Base-by-base conservation (phyloP, 2,888 invertebrate genomes). In the Mythimna lalbum region DNA sequence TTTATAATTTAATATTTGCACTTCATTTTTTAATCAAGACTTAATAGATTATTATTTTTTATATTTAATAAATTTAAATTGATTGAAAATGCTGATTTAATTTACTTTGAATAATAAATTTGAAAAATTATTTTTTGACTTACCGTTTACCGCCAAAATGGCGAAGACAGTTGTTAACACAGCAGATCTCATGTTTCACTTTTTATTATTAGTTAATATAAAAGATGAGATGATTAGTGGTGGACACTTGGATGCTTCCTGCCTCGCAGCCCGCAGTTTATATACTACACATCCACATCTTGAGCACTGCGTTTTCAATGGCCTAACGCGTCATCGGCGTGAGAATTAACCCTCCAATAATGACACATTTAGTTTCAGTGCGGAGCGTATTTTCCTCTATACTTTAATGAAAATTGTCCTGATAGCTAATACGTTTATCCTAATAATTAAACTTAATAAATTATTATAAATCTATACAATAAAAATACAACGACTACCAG, bases 221-320 rank as follows among this genome's bases (percentile, higher is more conserved):
- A 80, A 79, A 73, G 43, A 72, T 57, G 67, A 82, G 73, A 78
- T 77, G 73, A 81, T 87, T 85, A 83, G 83, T 81, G 84, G 75
- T 85, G 73, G 80, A 80, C 73, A 86, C 88, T 85, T 80, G 82
- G 90, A 92, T 94, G 93, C 92, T 92, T 92, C 93, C 91, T 93
- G 85, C 90, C 92, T 80, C 86, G 80, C 76, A 89, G 93, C 88
- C 86, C 81, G 89, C 93, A 85, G 91, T 90, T 95, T 95, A 93
- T 93, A 95, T 95, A 95, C 95, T 95, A 94, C 90, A 91, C 88
- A 87, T 90, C 86, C 86, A 90, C 89, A 89, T 92, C 90, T 91
- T 90, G 86, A 83, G 85, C 93, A 84, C 81, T 87, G 87, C 90
- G 92, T 92, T 95, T 95, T 95, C 93, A 95, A 94, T 94, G 91